Evolutionary conservation across 2,888 invertebrate genomes (phyloP), one percentile per base, ranked within the genome.

Genomic region (Chalcis sispes): DNA sequence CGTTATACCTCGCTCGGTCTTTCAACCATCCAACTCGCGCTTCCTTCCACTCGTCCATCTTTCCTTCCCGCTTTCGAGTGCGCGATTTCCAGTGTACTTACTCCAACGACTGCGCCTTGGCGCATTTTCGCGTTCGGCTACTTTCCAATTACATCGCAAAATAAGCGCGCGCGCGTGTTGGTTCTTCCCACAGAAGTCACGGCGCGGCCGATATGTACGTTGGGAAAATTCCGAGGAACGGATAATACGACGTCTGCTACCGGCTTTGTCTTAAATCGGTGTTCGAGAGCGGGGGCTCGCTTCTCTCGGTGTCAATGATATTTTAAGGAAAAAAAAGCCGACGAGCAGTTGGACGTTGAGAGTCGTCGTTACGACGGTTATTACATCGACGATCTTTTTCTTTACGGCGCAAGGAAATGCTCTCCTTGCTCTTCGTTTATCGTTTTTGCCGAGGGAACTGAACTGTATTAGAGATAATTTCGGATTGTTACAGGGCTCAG

Each of bases 111-210:
- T n/a, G n/a, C n/a, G n/a, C n/a, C n/a, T n/a, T n/a, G n/a, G n/a
- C n/a, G n/a, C n/a, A n/a, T n/a, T n/a, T n/a, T n/a, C n/a, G 52
- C 52, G 40, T 64, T 67, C 32, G 8, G 29, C 66, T 50, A 29
- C 71, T 58, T 46, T 69, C 62, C 74, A 74, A 74, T 74, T 69
- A 74, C 52, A 40, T 77, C 70, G 61, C 79, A 52, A 76, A 77
- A 76, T 62, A 67, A 15, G 50, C 56, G 72, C 54, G 72, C 67
- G 59, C 65, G 64, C 75, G 42, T 2, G 7, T 13, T 13, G 58
- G 25, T 74, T 75, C 79, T 78, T 72, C 74, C 75, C 48, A 74
- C 74, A 67, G 62, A 25, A 42, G 42, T 4, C 42, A 13, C 10
- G 2, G 13, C 42, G 8, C 2, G 42, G 8, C 8, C 2, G 15